A percentile compares a stretch with the other conserved stretches of the same genome.
Evolutionary conservation across 2,113 vertebrate species (phyloP).

Genomic region (Halcyon malimbica): DNA sequence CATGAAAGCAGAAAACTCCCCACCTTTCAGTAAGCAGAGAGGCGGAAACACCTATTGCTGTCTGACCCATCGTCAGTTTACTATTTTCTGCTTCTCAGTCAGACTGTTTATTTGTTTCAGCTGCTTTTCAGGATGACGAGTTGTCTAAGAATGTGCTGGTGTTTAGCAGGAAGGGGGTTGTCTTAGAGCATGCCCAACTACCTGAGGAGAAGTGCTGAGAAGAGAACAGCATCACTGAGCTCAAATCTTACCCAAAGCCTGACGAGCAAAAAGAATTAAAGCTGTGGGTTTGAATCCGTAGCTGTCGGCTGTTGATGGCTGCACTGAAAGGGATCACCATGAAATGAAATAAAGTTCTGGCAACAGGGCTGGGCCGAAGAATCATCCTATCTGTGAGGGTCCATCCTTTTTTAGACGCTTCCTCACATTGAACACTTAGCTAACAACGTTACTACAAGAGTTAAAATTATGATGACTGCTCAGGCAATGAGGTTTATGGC

Average conservation of each 20-base stretch:
- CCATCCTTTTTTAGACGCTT: neutral
- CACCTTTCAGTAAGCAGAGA: neutral
- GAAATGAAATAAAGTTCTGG: neutral
- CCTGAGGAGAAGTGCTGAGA: slow-evolving; percentile 14
- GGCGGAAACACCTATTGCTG: slow-evolving; percentile 31
- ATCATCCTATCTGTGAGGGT: accelerated
- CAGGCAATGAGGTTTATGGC: neutral
- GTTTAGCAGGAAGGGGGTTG: slow-evolving; percentile 22
- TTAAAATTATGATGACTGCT: neutral
- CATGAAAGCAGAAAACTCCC: neutral
- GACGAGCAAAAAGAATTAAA: neutral
- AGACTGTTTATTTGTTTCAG: slow-evolving; percentile 57
- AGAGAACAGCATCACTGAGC: neutral
- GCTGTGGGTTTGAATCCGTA: neutral
- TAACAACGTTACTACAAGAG: neutral
- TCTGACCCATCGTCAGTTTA: slow-evolving; percentile 48
- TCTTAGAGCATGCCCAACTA: neutral
- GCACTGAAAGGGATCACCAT: neutral
- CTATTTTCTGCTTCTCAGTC: slow-evolving; percentile 45
- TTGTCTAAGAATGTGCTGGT: slow-evolving; percentile 71
- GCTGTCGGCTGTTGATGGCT: neutral
- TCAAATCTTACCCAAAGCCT: neutral
- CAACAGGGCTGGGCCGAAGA: neutral
- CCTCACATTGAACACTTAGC: neutral
- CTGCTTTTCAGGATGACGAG: slow-evolving; percentile 61